Conservation (phyloP, 2,113 vertebrate species). For the Hydrolagus affinis region DNA sequence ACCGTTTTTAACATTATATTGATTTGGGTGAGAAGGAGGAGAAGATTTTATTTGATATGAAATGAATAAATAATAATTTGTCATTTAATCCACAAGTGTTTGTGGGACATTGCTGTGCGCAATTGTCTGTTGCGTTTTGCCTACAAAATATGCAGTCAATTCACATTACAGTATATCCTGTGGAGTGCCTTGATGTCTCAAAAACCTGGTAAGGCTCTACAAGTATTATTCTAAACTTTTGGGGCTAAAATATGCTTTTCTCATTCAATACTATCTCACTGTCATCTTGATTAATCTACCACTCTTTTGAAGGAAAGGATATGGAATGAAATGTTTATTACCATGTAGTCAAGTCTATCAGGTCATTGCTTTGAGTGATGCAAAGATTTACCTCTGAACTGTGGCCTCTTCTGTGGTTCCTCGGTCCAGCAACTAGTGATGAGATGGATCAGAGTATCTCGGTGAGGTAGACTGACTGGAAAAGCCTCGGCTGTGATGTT, state of each 20-base stretch:
- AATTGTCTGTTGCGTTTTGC: no score
- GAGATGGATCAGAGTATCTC: slow-evolving; percentile 37
- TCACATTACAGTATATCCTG: no score
- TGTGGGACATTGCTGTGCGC: no score
- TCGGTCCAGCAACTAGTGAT: slow-evolving; percentile 47
- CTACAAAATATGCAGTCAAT: no score
- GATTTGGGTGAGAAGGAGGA: not conserved
- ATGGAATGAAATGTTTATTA: not conserved
- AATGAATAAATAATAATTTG: no score
- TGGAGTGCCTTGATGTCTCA: no score
- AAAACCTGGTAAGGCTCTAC: no score
- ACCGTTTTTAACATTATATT: not conserved
- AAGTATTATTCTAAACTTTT: no score
- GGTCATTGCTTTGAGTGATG: not conserved
- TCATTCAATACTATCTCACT: not conserved
- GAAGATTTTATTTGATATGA: no score
- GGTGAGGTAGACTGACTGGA: slow-evolving; percentile 37
- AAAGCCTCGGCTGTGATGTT: slow-evolving; percentile 38
- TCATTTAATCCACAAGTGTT: no score
- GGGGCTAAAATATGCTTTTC: no score
- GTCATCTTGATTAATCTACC: not conserved
- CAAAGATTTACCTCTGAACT: slow-evolving; percentile 34
- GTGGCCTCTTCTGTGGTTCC: slow-evolving; percentile 41
- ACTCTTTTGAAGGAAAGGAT: not conserved
- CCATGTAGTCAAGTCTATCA: not conserved